These are phyloP conservation scores for Hypsopygia costalis DNA, from an alignment of 2,888 invertebrate species.

Conservation along the genomic window DNA sequence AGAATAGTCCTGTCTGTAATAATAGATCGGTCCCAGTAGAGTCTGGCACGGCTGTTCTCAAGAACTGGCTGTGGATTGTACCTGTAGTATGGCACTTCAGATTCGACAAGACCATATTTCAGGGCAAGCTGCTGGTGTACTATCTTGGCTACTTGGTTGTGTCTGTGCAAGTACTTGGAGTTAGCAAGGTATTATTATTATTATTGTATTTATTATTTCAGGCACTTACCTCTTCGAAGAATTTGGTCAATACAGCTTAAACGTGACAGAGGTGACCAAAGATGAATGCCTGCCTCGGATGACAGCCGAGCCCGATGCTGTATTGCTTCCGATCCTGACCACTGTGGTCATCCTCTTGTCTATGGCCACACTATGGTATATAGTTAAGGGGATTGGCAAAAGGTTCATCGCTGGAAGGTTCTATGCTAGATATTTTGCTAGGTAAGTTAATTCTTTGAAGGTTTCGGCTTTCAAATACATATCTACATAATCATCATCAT, in stretches of 20 bases:
- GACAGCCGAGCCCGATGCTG: conserved; percentile 72
- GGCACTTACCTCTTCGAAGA: conserved; percentile 63
- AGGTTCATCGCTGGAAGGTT: conserved; percentile 58
- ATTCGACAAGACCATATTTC: too few relatives aligned
- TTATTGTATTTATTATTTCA: conserved; percentile 27
- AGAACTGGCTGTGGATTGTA: too few relatives aligned
- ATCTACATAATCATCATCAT: too few relatives aligned
- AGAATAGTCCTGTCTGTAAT: too few relatives aligned
- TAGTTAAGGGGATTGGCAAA: conserved; percentile 67
- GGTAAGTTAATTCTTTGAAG: conserved; percentile 50
- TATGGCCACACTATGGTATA: conserved; percentile 75
- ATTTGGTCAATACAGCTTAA: conserved; percentile 62
- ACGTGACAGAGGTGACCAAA: conserved; percentile 35
- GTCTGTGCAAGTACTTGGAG: too few relatives aligned
- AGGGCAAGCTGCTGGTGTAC: too few relatives aligned
- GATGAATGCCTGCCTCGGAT: conserved; percentile 51
- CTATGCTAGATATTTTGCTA: conserved; percentile 65
- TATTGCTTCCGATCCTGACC: conserved; percentile 63
- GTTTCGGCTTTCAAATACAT: too few relatives aligned
- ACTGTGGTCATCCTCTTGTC: conserved; percentile 63
- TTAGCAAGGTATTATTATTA: too few relatives aligned
- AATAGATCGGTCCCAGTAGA: too few relatives aligned
- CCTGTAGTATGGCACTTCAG: too few relatives aligned
- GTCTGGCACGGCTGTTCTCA: too few relatives aligned
- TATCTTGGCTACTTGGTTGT: too few relatives aligned